Conservation (phyloP, 2,113 vertebrate species). For the Hystrix brachyura region DNA sequence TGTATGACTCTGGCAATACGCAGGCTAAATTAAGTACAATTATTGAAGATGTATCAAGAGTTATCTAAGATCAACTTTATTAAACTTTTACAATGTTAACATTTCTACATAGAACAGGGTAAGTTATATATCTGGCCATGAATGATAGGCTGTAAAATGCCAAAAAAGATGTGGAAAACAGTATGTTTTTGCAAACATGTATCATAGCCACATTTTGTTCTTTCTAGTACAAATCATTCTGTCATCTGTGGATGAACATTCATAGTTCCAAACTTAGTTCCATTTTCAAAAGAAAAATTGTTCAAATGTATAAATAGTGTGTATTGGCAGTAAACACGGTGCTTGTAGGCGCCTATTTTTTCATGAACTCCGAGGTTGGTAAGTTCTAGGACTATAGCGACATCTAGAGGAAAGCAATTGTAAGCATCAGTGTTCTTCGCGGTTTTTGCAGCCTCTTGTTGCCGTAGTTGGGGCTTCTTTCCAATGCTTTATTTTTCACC, state of each 20-base stretch:
- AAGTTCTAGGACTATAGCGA: constrained; percentile 68
- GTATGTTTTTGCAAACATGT: constrained; percentile 17
- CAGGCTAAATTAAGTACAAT: not conserved
- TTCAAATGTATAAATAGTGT: constrained; percentile 53
- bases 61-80: not conserved
- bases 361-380: not conserved
- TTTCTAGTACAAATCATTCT: constrained; percentile 51
- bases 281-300: constrained; percentile 63
- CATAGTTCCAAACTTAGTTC: constrained; percentile 60
- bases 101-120: not conserved
- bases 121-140: not conserved
- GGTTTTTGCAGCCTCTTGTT: not conserved
- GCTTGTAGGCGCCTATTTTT: not conserved
- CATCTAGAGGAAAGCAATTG: constrained; percentile 51
- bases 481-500: not conserved
- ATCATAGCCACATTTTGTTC: constrained; percentile 27
- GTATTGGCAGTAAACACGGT: not conserved
- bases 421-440: not conserved
- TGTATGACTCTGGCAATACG: not conserved
- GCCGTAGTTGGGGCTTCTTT: not conserved
- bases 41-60: not conserved
- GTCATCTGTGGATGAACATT: constrained; percentile 51
- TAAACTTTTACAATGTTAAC: constrained; percentile 4
- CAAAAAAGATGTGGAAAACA: constrained; percentile 28
- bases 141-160: not conserved